These are phyloP conservation scores for Caenorhabditis zanzibari DNA, from an alignment of 2,888 invertebrate genomes.

Conservation along the genomic window DNA sequence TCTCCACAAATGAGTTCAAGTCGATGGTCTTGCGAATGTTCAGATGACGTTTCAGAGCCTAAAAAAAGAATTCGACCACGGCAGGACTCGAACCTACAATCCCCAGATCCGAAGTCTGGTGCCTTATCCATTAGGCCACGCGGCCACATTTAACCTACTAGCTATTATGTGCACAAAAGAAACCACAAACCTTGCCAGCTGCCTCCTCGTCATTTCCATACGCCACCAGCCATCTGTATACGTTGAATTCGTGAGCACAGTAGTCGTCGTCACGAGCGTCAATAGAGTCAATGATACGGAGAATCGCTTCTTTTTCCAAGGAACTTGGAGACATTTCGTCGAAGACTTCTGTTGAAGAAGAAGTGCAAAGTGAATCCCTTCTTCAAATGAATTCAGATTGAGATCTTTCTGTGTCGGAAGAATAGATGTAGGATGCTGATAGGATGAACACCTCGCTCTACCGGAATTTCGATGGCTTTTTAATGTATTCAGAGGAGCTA, in stretches of 20 bases:
- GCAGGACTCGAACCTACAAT: slow-evolving; percentile 75
- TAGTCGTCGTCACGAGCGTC: slow-evolving; percentile 65
- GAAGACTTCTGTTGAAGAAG: slow-evolving; percentile 14
- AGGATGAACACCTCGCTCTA: slow-evolving; percentile 36
- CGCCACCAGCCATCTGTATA: slow-evolving; percentile 80
- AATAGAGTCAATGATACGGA: slow-evolving; percentile 57
- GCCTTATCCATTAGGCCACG: slow-evolving; percentile 79
- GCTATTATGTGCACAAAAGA: neutral
- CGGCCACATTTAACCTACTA: slow-evolving; percentile 61
- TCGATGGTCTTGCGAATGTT: slow-evolving; percentile 77
- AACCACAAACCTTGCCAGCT: slow-evolving; percentile 69
- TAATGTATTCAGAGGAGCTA: slow-evolving; percentile 17
- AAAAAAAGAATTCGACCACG: slow-evolving; percentile 62
- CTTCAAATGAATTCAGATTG: slow-evolving; percentile 36
- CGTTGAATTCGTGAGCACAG: slow-evolving; percentile 75
- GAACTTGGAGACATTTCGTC: slow-evolving; percentile 41
- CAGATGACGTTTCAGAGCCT: slow-evolving; percentile 79
- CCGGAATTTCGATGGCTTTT: slow-evolving; percentile 33
- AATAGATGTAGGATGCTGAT: slow-evolving; percentile 45
- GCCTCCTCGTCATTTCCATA: slow-evolving; percentile 76
- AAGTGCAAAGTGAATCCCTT: slow-evolving; percentile 57
- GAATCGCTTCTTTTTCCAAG: slow-evolving; percentile 61
- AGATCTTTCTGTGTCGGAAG: slow-evolving; percentile 22
- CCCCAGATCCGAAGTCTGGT: slow-evolving; percentile 77
- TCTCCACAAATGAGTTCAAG: slow-evolving; percentile 66